These are phyloP conservation scores for Zaprionus davidi DNA, from an alignment of 1,140 invertebrate species.

Conservation along the genomic window DNA sequence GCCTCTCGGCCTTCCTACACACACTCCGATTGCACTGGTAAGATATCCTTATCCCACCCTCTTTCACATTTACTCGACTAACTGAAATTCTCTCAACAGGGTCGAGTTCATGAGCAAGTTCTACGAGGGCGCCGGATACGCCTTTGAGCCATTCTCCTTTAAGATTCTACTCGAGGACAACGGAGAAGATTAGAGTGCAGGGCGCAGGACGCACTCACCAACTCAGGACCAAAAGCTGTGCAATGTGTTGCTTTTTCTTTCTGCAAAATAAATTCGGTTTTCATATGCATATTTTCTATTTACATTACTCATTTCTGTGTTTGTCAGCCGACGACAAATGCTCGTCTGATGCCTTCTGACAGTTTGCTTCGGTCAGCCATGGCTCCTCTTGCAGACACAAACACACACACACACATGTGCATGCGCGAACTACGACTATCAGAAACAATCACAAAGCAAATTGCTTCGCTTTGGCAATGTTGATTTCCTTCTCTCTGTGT, in stretches of 20 bases:
- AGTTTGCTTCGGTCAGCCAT: slow-evolving; percentile 58
- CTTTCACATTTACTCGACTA: slow-evolving; percentile 74
- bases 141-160: slow-evolving; percentile 97
- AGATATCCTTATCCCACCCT: slow-evolving; percentile 75
- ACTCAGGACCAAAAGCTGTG: slow-evolving; percentile 36
- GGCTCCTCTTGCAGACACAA: slow-evolving; percentile 52
- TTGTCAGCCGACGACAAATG: slow-evolving; percentile 61
- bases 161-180: slow-evolving; percentile 90
- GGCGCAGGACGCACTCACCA: slow-evolving; percentile 47
- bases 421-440: slow-evolving; percentile 29
- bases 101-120: slow-evolving; percentile 99
- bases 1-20: slow-evolving; percentile 98
- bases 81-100: slow-evolving; percentile 85
- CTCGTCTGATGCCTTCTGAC: slow-evolving; percentile 61
- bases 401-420: slow-evolving; percentile 8
- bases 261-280: slow-evolving; percentile 62
- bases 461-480: slow-evolving; percentile 27
- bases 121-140: slow-evolving; percentile 94
- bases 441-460: slow-evolving; percentile 68
- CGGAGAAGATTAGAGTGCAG: slow-evolving; percentile 54
- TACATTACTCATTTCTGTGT: slow-evolving; percentile 35
- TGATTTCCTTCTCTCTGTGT: slow-evolving; percentile 17
- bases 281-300: slow-evolving; percentile 61
- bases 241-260: slow-evolving; percentile 44
- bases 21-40: slow-evolving; percentile 99